Percentiles rank a stretch among this genome's conserved stretches.
These are phyloP conservation scores for Hyphantria cunea DNA, from an alignment of 1,140 invertebrate genomes.

Conservation along the genomic window DNA sequence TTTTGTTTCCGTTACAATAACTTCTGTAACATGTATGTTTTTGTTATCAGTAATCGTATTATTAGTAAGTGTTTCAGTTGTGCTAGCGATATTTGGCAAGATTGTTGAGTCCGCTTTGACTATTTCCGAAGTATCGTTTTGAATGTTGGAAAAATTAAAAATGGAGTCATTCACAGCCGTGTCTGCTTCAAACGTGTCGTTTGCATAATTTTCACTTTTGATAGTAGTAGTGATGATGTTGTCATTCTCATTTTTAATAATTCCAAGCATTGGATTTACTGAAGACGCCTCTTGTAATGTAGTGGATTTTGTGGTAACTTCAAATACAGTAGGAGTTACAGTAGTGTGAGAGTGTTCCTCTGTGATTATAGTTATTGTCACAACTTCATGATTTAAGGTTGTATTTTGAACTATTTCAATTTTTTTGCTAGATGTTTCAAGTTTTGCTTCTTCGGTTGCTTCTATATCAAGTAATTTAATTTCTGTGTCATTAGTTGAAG, in stretches of 20 bases:
- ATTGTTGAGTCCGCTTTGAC: not conserved
- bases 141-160: too few species aligned
- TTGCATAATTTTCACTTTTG: conserved; percentile 1
- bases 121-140: not conserved
- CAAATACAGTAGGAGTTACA: conserved; percentile 49
- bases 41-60: not conserved
- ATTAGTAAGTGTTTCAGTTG: not conserved
- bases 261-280: not conserved
- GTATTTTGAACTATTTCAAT: conserved; percentile 38
- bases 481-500: conserved; percentile 26
- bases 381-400: conserved; percentile 61
- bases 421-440: conserved; percentile 31
- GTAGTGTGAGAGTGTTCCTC: conserved; percentile 42
- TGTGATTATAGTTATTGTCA: conserved; percentile 63
- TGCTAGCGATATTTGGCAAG: not conserved
- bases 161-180: not conserved
- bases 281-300: conserved; percentile 20
- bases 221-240: not conserved
- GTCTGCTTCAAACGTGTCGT: not conserved
- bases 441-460: conserved; percentile 22
- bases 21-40: not conserved
- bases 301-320: conserved; percentile 64
- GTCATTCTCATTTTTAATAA: conserved; percentile 1
- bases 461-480: conserved; percentile 19
- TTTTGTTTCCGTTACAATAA: not conserved